These are phyloP conservation scores for Bothrops jararaca DNA, from an alignment of 2,113 vertebrate genomes.

Conservation along the genomic window DNA sequence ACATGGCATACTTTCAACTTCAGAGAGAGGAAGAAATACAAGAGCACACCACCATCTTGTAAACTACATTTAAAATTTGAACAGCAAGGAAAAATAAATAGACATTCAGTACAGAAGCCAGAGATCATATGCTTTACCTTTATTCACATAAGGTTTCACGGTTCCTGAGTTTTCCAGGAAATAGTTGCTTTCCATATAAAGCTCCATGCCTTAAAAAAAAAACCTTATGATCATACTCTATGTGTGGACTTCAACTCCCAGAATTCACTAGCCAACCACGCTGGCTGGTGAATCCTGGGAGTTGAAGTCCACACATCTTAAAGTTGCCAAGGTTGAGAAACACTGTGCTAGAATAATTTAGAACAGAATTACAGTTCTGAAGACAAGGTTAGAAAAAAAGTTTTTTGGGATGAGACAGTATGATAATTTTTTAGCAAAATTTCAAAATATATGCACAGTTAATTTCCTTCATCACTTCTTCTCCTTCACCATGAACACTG, in stretches of 20 bases:
- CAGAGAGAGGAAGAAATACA: background rate
- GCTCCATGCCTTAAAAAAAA: background rate
- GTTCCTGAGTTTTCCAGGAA: background rate
- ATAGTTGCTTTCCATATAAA: background rate
- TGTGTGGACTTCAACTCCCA: background rate
- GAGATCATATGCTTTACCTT: background rate
- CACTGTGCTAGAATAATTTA: background rate
- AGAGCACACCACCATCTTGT: background rate
- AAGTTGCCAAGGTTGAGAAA: background rate
- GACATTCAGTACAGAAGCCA: background rate
- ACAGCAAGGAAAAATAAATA: background rate
- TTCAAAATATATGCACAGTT: background rate
- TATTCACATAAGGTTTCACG: background rate
- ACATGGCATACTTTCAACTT: background rate
- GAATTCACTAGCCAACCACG: background rate
- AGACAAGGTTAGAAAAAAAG: constrained; percentile 2
- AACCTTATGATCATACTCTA: background rate
- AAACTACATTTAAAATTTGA: background rate
- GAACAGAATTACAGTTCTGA: background rate
- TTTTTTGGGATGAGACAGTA: background rate
- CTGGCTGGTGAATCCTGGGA: background rate
- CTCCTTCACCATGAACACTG: constrained; percentile 1
- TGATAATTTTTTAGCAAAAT: background rate
- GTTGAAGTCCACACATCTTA: background rate
- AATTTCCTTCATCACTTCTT: background rate